Percentiles rank a stretch among this genome's conserved stretches.
These are phyloP conservation scores for Himalopsyche anomala DNA, from an alignment of 2,888 invertebrate species.

Conservation along the genomic window DNA sequence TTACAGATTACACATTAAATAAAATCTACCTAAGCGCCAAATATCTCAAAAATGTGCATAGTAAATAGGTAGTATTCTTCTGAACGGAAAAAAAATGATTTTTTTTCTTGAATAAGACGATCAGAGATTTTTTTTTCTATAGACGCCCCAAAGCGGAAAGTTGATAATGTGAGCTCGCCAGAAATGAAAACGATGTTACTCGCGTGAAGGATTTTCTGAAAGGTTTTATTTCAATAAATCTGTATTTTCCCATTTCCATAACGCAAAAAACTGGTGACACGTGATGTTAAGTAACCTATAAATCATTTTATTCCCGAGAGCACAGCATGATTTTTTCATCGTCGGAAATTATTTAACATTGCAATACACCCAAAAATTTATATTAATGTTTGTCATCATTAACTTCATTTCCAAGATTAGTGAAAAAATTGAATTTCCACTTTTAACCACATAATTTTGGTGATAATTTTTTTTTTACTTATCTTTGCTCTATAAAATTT, in stretches of 20 bases:
- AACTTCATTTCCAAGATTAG: too few relatives aligned
- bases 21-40: neutral
- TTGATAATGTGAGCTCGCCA: slow-evolving; percentile 29
- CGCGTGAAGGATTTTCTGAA: slow-evolving; percentile 50
- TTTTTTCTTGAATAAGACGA: slow-evolving; percentile 7
- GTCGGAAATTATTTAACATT: too few relatives aligned
- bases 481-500: too few relatives aligned
- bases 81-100: neutral
- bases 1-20: too few relatives aligned
- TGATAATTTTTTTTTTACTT: too few relatives aligned
- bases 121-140: neutral
- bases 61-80: neutral
- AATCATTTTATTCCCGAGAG: slow-evolving; percentile 56
- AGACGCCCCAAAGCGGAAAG: slow-evolving; percentile 15
- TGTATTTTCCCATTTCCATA: slow-evolving; percentile 59
- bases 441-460: too few relatives aligned
- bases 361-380: too few relatives aligned
- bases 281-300: slow-evolving; percentile 64
- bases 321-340: neutral
- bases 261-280: slow-evolving; percentile 62
- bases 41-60: neutral
- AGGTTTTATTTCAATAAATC: slow-evolving; percentile 64
- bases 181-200: slow-evolving; percentile 58
- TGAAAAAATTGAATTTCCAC: too few relatives aligned
- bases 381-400: too few relatives aligned